Percentiles rank a stretch among this genome's conserved stretches.
Conservation (phyloP, 2,797 vertebrate genomes). For the Alectoris magna region DNA sequence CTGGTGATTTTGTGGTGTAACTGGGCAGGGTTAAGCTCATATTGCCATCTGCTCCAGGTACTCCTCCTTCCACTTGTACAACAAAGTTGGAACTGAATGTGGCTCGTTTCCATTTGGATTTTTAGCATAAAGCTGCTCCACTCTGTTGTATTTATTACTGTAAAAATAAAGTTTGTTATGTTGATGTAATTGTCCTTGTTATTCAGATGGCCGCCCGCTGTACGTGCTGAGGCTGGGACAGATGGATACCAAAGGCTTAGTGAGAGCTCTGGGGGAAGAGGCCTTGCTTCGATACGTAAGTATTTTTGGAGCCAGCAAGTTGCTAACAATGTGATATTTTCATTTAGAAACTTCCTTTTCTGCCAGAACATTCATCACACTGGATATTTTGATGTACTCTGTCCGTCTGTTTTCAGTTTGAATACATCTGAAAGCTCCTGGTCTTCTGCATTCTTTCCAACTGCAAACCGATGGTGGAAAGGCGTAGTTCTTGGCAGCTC, state of each 20-base stretch:
- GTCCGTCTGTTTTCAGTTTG: background rate
- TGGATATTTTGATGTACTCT: background rate
- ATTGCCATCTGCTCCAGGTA: background rate
- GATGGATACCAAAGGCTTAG: conserved; percentile 99
- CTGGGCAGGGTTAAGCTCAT: background rate
- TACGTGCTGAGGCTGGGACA: conserved; percentile 97
- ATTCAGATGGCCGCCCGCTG: conserved; percentile 92
- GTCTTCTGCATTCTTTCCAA: conserved; percentile 9
- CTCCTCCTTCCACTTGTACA: background rate
- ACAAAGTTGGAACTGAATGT: background rate
- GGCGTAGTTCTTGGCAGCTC: conserved; percentile 14
- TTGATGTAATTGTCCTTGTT: background rate
- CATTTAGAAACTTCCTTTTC: background rate
- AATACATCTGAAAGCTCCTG: background rate
- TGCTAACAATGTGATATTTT: background rate
- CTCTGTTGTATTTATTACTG: background rate
- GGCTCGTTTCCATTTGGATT: background rate
- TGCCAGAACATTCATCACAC: background rate
- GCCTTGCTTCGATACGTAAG: conserved; percentile 95
- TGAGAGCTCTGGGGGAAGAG: conserved; percentile 96
- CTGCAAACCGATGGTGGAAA: background rate
- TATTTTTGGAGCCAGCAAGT: conserved; percentile 2
- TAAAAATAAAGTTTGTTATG: background rate
- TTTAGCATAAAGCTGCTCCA: background rate
- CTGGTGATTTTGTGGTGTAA: background rate